These are phyloP conservation scores for Drosophila borborema DNA, from an alignment of 2,888 invertebrate species.

Conservation along the genomic window DNA sequence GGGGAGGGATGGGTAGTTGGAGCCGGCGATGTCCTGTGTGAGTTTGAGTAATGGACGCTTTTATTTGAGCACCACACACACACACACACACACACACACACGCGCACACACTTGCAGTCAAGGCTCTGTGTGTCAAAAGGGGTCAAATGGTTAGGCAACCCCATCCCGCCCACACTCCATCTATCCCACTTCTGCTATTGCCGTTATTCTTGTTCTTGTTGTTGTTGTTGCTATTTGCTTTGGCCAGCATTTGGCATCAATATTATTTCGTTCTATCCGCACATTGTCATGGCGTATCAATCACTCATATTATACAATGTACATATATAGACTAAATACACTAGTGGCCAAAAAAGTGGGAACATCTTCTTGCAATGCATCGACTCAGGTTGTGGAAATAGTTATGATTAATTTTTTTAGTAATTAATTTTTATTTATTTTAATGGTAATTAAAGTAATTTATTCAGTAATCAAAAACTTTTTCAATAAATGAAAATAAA, in stretches of 20 bases:
- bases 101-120: slow-evolving; percentile 14
- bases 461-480: background rate
- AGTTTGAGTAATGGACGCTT: slow-evolving; percentile 80
- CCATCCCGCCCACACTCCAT: slow-evolving; percentile 25
- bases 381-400: background rate
- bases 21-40: slow-evolving; percentile 32
- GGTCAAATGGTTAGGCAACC: slow-evolving; percentile 70
- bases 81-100: slow-evolving; percentile 17
- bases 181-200: slow-evolving; percentile 19
- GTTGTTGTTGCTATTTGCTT: slow-evolving; percentile 61
- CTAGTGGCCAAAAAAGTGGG: background rate
- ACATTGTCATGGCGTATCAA: slow-evolving; percentile 72
- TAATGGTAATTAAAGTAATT: background rate
- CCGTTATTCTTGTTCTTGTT: slow-evolving; percentile 21
- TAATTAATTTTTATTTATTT: background rate
- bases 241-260: slow-evolving; percentile 59
- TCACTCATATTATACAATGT: slow-evolving; percentile 62
- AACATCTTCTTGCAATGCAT: too few species aligned
- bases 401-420: too few species aligned
- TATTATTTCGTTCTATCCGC: slow-evolving; percentile 53
- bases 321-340: slow-evolving; percentile 7
- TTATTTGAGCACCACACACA: slow-evolving; percentile 73
- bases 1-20: background rate
- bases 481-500: too few species aligned
- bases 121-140: slow-evolving; percentile 78